Percentiles rank a stretch among this genome's conserved stretches.
phyloP scores from a whole-genome alignment of 2,113 vertebrate genomes.

The Sardina pilchardus region DNA sequence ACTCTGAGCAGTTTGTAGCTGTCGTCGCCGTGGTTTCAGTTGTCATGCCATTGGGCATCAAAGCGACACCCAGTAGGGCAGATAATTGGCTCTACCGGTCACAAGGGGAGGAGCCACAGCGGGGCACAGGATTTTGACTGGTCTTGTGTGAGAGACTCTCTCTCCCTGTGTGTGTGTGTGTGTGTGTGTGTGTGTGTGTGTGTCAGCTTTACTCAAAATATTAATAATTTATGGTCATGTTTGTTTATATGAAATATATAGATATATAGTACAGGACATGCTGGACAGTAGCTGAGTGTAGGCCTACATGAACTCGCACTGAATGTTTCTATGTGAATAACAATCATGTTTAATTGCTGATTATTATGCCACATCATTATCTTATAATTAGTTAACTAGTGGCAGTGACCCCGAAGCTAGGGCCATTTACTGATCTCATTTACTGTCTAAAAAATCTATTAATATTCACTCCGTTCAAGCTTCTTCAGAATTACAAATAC shows the following conservation, averaged over 20 bases:
- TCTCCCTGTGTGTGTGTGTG: conserved; percentile 15
- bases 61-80: conserved; percentile 79
- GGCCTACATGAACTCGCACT: background rate
- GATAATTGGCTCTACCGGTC: conserved; percentile 76
- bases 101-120: conserved; percentile 37
- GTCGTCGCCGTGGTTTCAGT: conserved; percentile 64
- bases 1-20: conserved; percentile 66
- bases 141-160: conserved; percentile 26
- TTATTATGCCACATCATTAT: background rate
- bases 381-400: background rate
- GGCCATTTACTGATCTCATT: conserved; percentile 4
- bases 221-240: background rate
- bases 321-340: background rate
- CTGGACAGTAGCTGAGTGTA: background rate
- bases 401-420: background rate
- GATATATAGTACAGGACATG: background rate
- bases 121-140: conserved; percentile 34
- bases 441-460: background rate
- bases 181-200: conserved; percentile 15
- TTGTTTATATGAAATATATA: background rate
- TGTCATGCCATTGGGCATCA: conserved; percentile 80
- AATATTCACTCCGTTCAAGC: background rate
- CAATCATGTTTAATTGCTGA: background rate
- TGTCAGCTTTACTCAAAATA: background rate
- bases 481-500: background rate